A percentile compares a stretch with the other conserved stretches of the same genome.
Conservation (phyloP, 2,888 invertebrate species). For the Leptogaster cylindrica region DNA sequence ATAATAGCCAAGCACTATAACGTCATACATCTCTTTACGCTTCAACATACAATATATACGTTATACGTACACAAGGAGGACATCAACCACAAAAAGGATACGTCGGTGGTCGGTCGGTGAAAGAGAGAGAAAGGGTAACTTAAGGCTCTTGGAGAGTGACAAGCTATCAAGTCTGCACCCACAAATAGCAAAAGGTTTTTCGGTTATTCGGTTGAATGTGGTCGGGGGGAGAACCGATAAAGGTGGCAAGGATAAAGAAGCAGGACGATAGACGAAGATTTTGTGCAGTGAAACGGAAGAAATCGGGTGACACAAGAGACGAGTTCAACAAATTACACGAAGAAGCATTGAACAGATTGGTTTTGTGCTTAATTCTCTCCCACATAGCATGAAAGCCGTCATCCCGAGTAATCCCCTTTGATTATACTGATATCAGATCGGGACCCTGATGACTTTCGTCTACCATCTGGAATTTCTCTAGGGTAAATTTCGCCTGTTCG, state of each 20-base stretch:
- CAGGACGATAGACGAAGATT: not conserved
- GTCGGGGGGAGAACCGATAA: not conserved
- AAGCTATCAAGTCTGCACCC: too few species aligned
- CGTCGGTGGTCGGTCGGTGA: too few species aligned
- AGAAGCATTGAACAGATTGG: slow-evolving; percentile 39
- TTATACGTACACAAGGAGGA: too few species aligned
- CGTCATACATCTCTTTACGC: slow-evolving; percentile 1
- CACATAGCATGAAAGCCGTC: slow-evolving; percentile 16
- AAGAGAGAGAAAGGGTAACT: too few species aligned
- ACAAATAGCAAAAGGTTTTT: too few species aligned
- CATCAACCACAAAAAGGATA: too few species aligned
- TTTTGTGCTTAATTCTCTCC: slow-evolving; percentile 29
- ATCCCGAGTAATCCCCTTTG: slow-evolving; percentile 22
- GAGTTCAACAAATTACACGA: slow-evolving; percentile 33
- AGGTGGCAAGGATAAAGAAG: not conserved
- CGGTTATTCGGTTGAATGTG: not conserved
- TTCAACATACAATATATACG: too few species aligned
- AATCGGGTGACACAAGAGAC: not conserved
- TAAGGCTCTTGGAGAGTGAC: too few species aligned
- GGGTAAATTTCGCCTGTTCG: not conserved
- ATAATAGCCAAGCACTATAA: slow-evolving; percentile 31
- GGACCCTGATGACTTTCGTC: slow-evolving; percentile 14
- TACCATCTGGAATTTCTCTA: not conserved
- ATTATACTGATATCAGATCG: slow-evolving; percentile 36
- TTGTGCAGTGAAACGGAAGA: slow-evolving; percentile 10